Conservation (phyloP, 2,888 invertebrate species). For the Sphaerophoria rueppellii region DNA sequence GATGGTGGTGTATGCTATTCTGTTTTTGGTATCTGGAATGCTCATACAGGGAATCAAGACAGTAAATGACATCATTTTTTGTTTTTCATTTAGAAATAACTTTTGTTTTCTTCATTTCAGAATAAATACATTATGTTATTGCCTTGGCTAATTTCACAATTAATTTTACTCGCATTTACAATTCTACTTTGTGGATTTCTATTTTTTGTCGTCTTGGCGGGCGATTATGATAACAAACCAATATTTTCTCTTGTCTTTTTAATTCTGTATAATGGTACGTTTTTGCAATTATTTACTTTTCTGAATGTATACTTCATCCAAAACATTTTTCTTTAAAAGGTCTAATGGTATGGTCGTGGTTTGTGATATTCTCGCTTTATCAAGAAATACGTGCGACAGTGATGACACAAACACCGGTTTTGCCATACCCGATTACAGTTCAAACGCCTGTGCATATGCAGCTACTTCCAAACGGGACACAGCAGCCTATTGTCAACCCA, state of each 20-base stretch:
- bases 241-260: neutral
- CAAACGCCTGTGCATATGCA: neutral
- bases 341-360: neutral
- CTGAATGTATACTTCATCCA: neutral
- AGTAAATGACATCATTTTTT: neutral
- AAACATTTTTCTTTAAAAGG: neutral
- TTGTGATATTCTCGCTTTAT: conserved; percentile 5
- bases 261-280: neutral
- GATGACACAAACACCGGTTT: neutral
- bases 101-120: neutral
- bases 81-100: neutral
- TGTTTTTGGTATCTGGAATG: too few species aligned
- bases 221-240: neutral
- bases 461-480: too few species aligned
- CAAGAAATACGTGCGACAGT: neutral
- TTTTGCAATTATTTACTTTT: neutral
- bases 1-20: too few species aligned
- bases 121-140: neutral
- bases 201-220: neutral
- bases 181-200: neutral
- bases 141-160: neutral
- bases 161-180: neutral
- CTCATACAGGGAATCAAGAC: too few species aligned
- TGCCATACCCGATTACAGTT: neutral
- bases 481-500: too few species aligned